Conservation (phyloP, 2,888 invertebrate genomes). For the Microchrysa polita region DNA sequence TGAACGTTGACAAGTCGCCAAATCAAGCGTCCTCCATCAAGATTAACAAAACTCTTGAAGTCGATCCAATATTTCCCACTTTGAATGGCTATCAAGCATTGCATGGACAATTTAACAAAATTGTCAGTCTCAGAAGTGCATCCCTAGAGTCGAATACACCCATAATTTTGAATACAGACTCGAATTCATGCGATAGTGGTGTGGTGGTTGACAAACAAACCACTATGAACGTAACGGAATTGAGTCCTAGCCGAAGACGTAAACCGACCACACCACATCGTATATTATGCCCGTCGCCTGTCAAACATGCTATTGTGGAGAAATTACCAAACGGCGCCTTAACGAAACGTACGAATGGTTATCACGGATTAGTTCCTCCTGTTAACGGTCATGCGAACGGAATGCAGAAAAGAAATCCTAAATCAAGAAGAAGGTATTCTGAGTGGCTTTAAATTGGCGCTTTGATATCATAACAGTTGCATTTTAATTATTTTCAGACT, state of each 20-base stretch:
- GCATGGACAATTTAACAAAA: slow-evolving; percentile 63
- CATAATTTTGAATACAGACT: slow-evolving; percentile 58
- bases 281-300: slow-evolving; percentile 66
- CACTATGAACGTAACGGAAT: slow-evolving; percentile 32
- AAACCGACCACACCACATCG: slow-evolving; percentile 70
- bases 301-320: slow-evolving; percentile 55
- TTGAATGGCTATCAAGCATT: slow-evolving; percentile 50
- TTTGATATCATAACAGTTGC: background rate
- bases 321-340: slow-evolving; percentile 44
- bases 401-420: slow-evolving; percentile 52
- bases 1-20: slow-evolving; percentile 63
- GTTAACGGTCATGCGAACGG: slow-evolving; percentile 43
- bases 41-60: slow-evolving; percentile 61
- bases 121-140: slow-evolving; percentile 58
- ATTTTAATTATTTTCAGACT: slow-evolving; percentile 48
- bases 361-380: slow-evolving; percentile 25
- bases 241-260: slow-evolving; percentile 55
- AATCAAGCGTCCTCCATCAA: slow-evolving; percentile 63
- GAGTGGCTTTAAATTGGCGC: too few species aligned
- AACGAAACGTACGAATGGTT: slow-evolving; percentile 24
- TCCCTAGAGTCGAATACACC: slow-evolving; percentile 49
- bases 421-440: slow-evolving; percentile 53
- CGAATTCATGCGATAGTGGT: slow-evolving; percentile 64
- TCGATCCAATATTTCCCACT: slow-evolving; percentile 59
- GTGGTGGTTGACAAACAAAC: slow-evolving; percentile 58